These are phyloP conservation scores for Pterostichus niger DNA, from an alignment of 2,888 invertebrate genomes.

Conservation along the genomic window DNA sequence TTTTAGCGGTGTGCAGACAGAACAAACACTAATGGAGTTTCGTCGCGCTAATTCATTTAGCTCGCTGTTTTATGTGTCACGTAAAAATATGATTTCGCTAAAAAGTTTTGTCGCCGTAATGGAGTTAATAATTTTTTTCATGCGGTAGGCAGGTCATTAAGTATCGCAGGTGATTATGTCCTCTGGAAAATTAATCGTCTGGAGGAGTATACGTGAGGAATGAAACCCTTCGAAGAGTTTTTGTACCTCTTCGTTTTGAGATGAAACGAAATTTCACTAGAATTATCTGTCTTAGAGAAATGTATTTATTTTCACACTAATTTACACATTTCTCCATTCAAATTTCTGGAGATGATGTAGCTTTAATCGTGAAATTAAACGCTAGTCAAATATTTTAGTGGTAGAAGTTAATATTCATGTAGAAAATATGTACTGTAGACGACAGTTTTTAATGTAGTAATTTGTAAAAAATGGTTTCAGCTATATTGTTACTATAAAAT, in stretches of 20 bases:
- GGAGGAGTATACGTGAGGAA: slow-evolving; percentile 1
- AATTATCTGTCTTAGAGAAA: not conserved
- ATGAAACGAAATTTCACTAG: not conserved
- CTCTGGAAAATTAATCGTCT: slow-evolving; percentile 53
- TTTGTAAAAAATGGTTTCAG: too few species aligned
- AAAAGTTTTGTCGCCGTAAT: slow-evolving; percentile 66
- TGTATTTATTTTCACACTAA: too few species aligned
- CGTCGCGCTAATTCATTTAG: slow-evolving; percentile 64
- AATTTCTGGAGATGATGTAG: too few species aligned
- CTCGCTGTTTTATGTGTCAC: slow-evolving; percentile 64
- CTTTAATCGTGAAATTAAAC: too few species aligned
- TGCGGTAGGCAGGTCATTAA: slow-evolving; percentile 58
- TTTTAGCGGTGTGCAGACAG: slow-evolving; percentile 62
- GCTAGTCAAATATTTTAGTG: too few species aligned
- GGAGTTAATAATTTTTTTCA: slow-evolving; percentile 65
- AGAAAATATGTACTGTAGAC: too few species aligned
- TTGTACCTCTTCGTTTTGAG: not conserved
- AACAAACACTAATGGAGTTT: slow-evolving; percentile 66
- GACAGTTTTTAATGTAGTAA: too few species aligned
- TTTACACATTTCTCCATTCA: too few species aligned
- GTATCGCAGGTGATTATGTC: slow-evolving; percentile 63
- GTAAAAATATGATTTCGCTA: slow-evolving; percentile 67
- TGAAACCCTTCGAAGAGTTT: not conserved
- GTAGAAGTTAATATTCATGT: too few species aligned
- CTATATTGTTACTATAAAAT: too few species aligned